Base-by-base conservation (phyloP, 2,888 invertebrate genomes). In the Plebejus argus region DNA sequence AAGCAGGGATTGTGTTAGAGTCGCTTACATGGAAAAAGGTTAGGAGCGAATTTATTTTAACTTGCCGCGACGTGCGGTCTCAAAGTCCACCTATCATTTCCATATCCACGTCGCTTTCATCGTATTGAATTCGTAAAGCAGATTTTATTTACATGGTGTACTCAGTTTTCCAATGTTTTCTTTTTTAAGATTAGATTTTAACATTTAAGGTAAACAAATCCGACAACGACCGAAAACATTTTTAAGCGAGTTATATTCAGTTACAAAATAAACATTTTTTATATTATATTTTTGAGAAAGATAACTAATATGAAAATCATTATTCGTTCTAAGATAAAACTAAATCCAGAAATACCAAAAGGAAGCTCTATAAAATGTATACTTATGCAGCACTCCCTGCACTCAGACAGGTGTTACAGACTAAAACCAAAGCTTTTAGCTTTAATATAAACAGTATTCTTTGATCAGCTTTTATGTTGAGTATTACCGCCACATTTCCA, bases 1-100 rank as follows among this genome's bases (percentile, higher is more conserved):
- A 72, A 72, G 45, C 72, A 72, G 45, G 49, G 49, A 72, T 72
- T 49, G 72, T 45, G 72, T 72, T 45, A 45, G 45, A 72, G 39
- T 45, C 72, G 23, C 12, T 39, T 45, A 72, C 72, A 45, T 20
- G 72, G 72, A 49, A 72, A 72, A 72, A 23, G 39, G 45, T 72
- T 49, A 49, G 20, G 20, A 71, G 39, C 12, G 39, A 39, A 72
- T 72, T 72, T 72, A 39, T 20, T 20, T 45, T 72, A 72, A 72
- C 20, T 45, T 45, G 39, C 45, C 5, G 39, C 20, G 39, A 45
- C 20, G 23, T 72, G 45, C 45, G 49, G 23, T 72, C 49, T 49
- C n/a, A 72, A 8, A 72, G 28, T 28, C 66, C 12, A 28, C 28
- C 23, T 61, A 61, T 66, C 28, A 28, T 66, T 66, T 66, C n/a